Conservation (phyloP, 2,888 invertebrate genomes). For the Drosophila mimica region DNA sequence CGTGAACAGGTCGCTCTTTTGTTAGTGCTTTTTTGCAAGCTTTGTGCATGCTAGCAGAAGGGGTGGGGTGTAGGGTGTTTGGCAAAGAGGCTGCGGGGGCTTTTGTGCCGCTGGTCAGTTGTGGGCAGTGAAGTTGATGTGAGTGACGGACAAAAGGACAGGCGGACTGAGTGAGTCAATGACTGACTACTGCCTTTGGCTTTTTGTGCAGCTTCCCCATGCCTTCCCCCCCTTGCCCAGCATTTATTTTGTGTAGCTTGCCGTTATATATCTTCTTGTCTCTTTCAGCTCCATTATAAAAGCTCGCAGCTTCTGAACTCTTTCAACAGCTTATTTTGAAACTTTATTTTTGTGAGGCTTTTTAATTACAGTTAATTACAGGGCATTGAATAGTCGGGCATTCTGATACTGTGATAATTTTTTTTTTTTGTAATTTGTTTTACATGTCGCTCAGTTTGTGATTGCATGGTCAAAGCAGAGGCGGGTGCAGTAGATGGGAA, state of each 20-base stretch:
- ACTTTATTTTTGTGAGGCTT: neutral
- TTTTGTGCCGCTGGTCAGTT: constrained; percentile 45
- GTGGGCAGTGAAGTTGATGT: constrained; percentile 69
- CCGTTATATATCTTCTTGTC: neutral
- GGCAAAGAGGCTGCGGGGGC: constrained; percentile 22
- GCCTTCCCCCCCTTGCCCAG: neutral
- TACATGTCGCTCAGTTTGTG: constrained; percentile 63
- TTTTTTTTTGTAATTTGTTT: constrained; percentile 70
- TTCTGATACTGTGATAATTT: constrained; percentile 3
- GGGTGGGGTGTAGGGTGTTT: neutral
- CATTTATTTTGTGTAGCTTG: neutral
- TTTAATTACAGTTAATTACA: neutral
- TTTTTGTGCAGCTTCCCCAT: constrained; percentile 11
- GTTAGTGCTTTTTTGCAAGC: constrained; percentile 60
- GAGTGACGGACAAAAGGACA: constrained; percentile 46
- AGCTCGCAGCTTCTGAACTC: neutral
- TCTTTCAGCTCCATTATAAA: neutral
- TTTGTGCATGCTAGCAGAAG: constrained; percentile 68
- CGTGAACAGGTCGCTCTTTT: constrained; percentile 46
- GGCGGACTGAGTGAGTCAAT: constrained; percentile 23
- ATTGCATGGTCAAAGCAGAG: constrained; percentile 6
- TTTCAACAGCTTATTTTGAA: neutral
- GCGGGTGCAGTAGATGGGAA: neutral
- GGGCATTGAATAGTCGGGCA: constrained; percentile 4
- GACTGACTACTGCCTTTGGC: constrained; percentile 55